These are phyloP conservation scores for Ctenodactylus gundi DNA, from an alignment of 2,113 vertebrate species.

Conservation along the genomic window DNA sequence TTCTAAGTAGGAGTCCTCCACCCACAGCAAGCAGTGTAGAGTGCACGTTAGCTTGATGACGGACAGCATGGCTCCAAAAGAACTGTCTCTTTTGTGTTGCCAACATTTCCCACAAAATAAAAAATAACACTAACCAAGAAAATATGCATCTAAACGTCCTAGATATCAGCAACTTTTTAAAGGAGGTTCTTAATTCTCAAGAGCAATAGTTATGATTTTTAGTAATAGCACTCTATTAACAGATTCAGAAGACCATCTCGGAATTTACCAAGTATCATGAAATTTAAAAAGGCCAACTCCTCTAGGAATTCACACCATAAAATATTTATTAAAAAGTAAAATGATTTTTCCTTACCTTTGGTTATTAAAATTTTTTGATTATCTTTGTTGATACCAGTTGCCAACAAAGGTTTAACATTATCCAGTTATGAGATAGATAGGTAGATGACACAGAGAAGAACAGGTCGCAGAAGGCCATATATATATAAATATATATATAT, in stretches of 20 bases:
- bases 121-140: not conserved
- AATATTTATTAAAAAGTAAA: conserved; percentile 88
- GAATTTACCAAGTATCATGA: not conserved
- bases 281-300: conserved; percentile 38
- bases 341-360: conserved; percentile 75
- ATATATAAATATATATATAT: conserved; percentile 2
- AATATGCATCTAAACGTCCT: not conserved
- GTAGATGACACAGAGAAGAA: not conserved
- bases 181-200: not conserved
- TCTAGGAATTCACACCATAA: conserved; percentile 80
- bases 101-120: not conserved
- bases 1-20: not conserved
- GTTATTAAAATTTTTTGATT: conserved; percentile 81
- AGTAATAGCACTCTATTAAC: not conserved
- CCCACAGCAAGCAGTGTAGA: not conserved
- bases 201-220: not conserved
- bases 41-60: not conserved
- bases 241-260: not conserved
- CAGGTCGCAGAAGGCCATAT: not conserved
- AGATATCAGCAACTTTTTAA: not conserved
- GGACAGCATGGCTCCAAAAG: not conserved
- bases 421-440: conserved; percentile 73
- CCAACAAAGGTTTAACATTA: conserved; percentile 79
- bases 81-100: not conserved
- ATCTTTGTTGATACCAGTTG: conserved; percentile 75